Conservation (phyloP, 2,113 vertebrate species). For the Aegithalos caudatus region DNA sequence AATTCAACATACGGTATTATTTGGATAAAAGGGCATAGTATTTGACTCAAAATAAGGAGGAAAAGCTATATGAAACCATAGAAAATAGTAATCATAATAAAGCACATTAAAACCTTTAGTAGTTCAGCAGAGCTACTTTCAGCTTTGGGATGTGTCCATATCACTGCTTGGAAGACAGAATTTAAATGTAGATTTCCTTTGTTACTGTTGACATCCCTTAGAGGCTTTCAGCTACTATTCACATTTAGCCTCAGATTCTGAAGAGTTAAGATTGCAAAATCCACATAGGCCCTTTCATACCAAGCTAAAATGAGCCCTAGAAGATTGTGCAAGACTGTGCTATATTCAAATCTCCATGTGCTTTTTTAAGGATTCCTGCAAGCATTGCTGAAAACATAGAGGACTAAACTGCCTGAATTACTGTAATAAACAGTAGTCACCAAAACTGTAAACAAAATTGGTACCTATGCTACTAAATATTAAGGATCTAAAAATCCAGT, state of each 20-base stretch:
- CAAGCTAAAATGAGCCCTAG: not conserved
- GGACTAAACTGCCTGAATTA: not conserved
- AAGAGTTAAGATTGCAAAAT: slow-evolving; percentile 6
- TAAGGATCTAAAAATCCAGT: not conserved
- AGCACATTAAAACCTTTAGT: not conserved
- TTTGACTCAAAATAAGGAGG: not conserved
- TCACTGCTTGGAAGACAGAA: not conserved
- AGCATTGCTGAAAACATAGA: not conserved
- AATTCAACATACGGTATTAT: not conserved
- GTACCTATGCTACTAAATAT: not conserved
- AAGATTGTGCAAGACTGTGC: not conserved
- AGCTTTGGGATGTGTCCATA: not conserved
- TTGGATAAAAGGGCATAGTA: not conserved
- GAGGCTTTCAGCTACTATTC: not conserved
- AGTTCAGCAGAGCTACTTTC: not conserved
- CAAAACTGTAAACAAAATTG: not conserved
- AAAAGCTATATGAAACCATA: not conserved
- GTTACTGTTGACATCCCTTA: not conserved
- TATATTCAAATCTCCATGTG: not conserved
- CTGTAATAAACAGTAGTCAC: not conserved
- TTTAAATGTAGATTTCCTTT: not conserved
- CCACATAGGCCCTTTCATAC: not conserved
- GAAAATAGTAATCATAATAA: not conserved
- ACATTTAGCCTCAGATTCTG: not conserved
- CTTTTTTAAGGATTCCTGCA: slow-evolving; percentile 27